phyloP scores from a whole-genome alignment of 1,140 invertebrate genomes.

The Temnothorax longispinosus region DNA sequence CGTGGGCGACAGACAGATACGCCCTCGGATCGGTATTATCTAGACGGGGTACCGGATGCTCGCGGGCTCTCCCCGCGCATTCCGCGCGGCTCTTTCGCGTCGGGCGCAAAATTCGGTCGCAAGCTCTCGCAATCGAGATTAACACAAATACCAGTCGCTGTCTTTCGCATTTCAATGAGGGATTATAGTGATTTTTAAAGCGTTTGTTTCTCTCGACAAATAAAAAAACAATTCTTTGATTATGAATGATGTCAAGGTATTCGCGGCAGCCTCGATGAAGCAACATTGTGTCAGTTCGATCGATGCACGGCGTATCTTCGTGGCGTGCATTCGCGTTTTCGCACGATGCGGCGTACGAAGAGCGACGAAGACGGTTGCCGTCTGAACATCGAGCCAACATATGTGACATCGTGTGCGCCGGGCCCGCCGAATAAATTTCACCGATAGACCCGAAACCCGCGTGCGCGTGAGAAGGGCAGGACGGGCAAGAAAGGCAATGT shows the following conservation, averaged over 20 bases:
- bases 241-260: neutral
- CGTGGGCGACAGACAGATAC: slow-evolving; percentile 8
- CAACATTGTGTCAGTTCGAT: neutral
- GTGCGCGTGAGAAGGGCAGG: slow-evolving; percentile 22
- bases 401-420: slow-evolving; percentile 25
- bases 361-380: too few relatives aligned
- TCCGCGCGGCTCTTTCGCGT: neutral
- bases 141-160: neutral
- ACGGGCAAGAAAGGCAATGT: neutral
- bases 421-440: slow-evolving; percentile 68
- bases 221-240: neutral
- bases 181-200: neutral
- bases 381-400: slow-evolving; percentile 29
- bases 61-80: neutral
- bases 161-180: neutral
- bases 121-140: neutral
- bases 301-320: neutral
- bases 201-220: neutral
- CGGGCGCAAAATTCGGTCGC: neutral
- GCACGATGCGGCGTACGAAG: neutral
- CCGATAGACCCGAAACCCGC: slow-evolving; percentile 56
- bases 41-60: neutral
- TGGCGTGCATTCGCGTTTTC: neutral
- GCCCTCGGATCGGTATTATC: slow-evolving; percentile 18
- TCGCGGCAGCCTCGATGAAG: neutral